Percentiles rank a stretch among this genome's conserved stretches.
Conservation (phyloP, 2,888 invertebrate genomes). For the Scaptomyza flava region DNA sequence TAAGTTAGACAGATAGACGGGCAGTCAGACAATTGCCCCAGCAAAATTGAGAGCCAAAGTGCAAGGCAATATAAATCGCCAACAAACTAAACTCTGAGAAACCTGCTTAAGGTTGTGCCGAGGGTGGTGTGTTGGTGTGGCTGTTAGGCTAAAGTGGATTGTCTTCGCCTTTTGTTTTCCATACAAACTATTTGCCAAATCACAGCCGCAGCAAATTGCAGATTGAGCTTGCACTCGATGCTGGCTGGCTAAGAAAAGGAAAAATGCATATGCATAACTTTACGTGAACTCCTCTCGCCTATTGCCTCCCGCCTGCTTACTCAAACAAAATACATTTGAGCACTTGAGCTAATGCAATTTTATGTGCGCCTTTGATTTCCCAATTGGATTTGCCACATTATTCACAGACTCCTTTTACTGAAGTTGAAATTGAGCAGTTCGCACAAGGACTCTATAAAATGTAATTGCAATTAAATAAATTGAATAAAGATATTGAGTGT, state of each 20-base stretch:
- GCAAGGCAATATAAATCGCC: slow-evolving; percentile 61
- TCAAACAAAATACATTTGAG: neutral
- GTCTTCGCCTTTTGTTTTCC: slow-evolving; percentile 60
- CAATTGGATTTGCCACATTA: slow-evolving; percentile 64
- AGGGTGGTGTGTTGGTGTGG: slow-evolving; percentile 26
- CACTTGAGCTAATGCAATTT: slow-evolving; percentile 58
- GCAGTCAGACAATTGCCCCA: slow-evolving; percentile 49
- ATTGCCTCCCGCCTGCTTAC: too few relatives aligned
- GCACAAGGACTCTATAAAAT: neutral
- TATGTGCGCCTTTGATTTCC: slow-evolving; percentile 69
- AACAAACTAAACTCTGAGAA: slow-evolving; percentile 10
- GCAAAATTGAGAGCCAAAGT: slow-evolving; percentile 18
- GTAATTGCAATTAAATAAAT: slow-evolving; percentile 35
- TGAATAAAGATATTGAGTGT: slow-evolving; percentile 13
- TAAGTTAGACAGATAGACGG: slow-evolving; percentile 1
- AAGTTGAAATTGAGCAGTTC: slow-evolving; percentile 31
- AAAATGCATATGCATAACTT: slow-evolving; percentile 73
- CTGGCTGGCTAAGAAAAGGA: slow-evolving; percentile 6
- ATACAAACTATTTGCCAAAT: slow-evolving; percentile 70
- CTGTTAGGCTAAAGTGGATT: slow-evolving; percentile 52
- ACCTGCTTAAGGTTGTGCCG: neutral
- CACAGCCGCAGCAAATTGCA: slow-evolving; percentile 62
- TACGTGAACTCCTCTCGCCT: neutral
- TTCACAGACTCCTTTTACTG: slow-evolving; percentile 33
- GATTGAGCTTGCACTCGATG: slow-evolving; percentile 50